Evolutionary conservation across 2,888 invertebrate genomes (phyloP), one percentile per base, ranked within the genome.

Genomic region (Aquatica leii): DNA sequence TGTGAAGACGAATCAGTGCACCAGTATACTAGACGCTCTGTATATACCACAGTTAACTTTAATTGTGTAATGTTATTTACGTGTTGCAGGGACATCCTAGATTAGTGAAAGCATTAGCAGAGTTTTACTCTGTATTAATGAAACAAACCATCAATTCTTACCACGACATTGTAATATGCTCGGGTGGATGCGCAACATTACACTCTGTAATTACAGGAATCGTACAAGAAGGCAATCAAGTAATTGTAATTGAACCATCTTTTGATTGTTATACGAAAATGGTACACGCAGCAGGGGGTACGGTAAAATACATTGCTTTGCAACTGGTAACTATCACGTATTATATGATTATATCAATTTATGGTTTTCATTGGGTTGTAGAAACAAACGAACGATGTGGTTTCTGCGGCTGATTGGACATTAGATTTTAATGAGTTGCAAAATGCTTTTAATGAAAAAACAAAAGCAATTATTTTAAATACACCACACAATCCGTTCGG

Each of bases 201-300:
- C 98, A 91, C 82, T 90, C 91, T 51, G 83, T 93, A 8, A 90
- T 98, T 66, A 57, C 81, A 82, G 94, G 97, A 5, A 93, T 96
- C 76, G 89, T 98, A 5, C 92, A 94, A 72, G 86, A 86, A 1
- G 96, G 91, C 0, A 93, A 93, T 78, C 93, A 97, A 84, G 97
- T 95, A 59, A 96, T 98, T 65, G 94, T 99, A 20, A 96, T 99
- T 69, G 99, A 99, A 80, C 99, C 99, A 0, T 98, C 91, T 82
- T 99, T 97, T 78, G 99, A 99, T 82, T 98, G 98, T 78, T 99
- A 99, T 77, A 94, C 93, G 71, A 96, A 97, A 0, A 97, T 98
- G 93, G 92, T 97, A 11, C 87, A 85, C 70, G 88, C 90, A 73
- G 95, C 96, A 1, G 94, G 95, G 0, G 99, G 97, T 0, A 83